A percentile compares a stretch with the other conserved stretches of the same genome.
Conservation (phyloP, 1,140 invertebrate species). For the Pseudomyrmex flavicornis region DNA sequence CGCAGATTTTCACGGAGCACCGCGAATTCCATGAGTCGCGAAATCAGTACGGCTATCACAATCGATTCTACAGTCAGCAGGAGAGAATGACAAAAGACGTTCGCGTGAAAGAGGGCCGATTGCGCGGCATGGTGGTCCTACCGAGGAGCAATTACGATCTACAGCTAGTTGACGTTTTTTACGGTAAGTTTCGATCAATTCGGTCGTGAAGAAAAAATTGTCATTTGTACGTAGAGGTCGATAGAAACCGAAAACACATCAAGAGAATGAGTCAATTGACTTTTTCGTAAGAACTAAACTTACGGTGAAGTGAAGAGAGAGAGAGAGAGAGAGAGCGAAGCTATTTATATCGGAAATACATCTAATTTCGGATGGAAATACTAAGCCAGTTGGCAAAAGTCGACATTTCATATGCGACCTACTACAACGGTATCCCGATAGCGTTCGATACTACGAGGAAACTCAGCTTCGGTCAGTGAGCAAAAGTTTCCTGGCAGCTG, state of each 20-base stretch:
- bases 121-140: conserved; percentile 79
- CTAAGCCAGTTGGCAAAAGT: conserved; percentile 24
- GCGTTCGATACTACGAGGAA: conserved; percentile 51
- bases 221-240: no score
- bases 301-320: no score
- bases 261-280: no score
- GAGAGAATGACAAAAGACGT: conserved; percentile 79
- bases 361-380: not conserved
- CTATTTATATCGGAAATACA: not conserved
- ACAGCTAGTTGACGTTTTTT: conserved; percentile 81
- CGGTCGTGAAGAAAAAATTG: not conserved
- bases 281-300: no score
- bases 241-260: not conserved
- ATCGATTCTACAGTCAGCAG: conserved; percentile 63
- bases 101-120: conserved; percentile 79
- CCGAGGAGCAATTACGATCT: conserved; percentile 75
- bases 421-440: conserved; percentile 37
- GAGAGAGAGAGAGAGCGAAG: no score
- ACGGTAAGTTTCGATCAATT: conserved; percentile 74
- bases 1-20: conserved; percentile 80
- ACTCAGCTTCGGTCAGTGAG: conserved; percentile 54
- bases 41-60: conserved; percentile 74
- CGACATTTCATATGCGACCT: conserved; percentile 26
- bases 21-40: conserved; percentile 74
- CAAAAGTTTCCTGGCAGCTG: conserved; percentile 68